Base-by-base conservation (phyloP, 1,140 invertebrate species). In the Bombyx mandarina region DNA sequence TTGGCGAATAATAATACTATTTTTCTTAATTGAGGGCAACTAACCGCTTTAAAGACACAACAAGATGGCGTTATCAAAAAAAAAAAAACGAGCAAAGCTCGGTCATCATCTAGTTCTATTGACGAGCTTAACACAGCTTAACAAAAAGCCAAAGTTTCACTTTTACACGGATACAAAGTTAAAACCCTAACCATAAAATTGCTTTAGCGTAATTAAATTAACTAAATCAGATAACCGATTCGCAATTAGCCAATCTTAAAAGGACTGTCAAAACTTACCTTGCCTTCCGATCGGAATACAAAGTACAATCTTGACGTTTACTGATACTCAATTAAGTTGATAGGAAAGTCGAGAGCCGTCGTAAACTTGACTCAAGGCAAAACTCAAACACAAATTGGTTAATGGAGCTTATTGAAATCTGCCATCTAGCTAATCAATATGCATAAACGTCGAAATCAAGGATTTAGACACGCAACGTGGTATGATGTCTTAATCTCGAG, bases 351-450 rank as follows among this genome's bases (percentile, higher is more conserved):
- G 50, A 48, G 70, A 64, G 52, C 69, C 62, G 67, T 71, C 58
- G 61, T 64, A 63, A 68, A 71, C 60, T 71, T 68, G 63, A 62
- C 63, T 61, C 56, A 56, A 35, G 55, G 60, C 64, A 56, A 50
- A 67, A 65, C 56, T 73, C 60, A 45, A 64, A 66, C 62, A 62
- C 62, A 70, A 77, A 81, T 80, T 80, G 81, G 73, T 76, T 82
- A 84, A 84, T 82, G 75, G 75, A 75, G 75, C 74, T 75, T 73
- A 79, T 79, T 81, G 75, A 73, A 75, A 77, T 72, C 71, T 69
- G 68, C 67, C 71, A 62, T 67, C 67, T 50, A 63, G 63, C 73
- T 79, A 79, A 80, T 83, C 80, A 77, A 83, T 83, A 78, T 75
- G 75, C 76, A 79, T 80, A 84, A 82, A 82, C 56, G 76, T 77